A percentile compares a stretch with the other conserved stretches of the same genome.
These are phyloP conservation scores for Brachionus rubens DNA, from an alignment of 1,140 invertebrate genomes.

Conservation along the genomic window DNA sequence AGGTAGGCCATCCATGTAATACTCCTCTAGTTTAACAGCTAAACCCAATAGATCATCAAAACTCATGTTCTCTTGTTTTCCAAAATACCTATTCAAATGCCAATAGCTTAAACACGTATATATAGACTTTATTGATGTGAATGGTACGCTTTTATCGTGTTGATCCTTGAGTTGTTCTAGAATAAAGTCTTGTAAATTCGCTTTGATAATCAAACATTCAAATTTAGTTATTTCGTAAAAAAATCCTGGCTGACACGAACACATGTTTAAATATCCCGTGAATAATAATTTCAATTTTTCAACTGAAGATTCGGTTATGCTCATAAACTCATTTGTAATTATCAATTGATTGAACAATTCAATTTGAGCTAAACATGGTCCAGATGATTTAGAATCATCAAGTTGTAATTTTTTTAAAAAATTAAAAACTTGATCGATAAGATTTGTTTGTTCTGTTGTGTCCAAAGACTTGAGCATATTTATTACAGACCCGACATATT, in stretches of 20 bases:
- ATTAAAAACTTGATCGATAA: background rate
- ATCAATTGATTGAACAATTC: slow-evolving; percentile 15
- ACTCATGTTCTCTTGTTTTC: background rate
- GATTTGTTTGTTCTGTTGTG: background rate
- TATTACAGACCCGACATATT: background rate
- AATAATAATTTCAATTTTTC: background rate
- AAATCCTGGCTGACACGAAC: slow-evolving; percentile 10
- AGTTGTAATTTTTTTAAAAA: slow-evolving; percentile 11
- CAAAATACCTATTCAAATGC: slow-evolving; percentile 33
- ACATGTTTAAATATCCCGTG: background rate
- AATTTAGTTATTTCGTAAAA: slow-evolving; percentile 29
- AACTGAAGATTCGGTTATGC: background rate
- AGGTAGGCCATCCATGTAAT: background rate
- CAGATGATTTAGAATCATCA: background rate
- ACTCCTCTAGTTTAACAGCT: background rate
- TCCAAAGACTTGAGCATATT: background rate
- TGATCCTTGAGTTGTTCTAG: background rate
- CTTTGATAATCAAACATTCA: background rate
- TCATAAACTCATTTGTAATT: background rate
- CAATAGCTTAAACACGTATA: slow-evolving; percentile 9
- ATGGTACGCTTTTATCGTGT: background rate
- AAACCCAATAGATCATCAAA: background rate
- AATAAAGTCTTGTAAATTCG: background rate
- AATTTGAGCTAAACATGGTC: slow-evolving; percentile 21
- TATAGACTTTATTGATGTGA: background rate